phyloP scores from a whole-genome alignment of 2,888 invertebrate genomes.

The Caenorhabditis japonica region DNA sequence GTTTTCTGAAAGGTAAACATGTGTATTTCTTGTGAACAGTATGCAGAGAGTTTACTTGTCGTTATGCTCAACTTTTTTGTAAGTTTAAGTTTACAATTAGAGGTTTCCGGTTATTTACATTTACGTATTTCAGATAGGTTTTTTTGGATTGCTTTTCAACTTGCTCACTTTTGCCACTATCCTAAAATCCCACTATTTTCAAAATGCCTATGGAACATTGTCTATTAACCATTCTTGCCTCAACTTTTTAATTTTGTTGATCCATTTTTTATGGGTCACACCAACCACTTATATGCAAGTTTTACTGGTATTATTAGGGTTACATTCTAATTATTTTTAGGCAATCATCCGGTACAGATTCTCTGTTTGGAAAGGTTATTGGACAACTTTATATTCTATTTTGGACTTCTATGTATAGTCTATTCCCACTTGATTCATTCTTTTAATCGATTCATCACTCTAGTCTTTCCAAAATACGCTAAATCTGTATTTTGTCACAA shows the following conservation, averaged over 20 bases:
- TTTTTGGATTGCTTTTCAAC: slow-evolving; percentile 41
- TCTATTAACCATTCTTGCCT: slow-evolving; percentile 45
- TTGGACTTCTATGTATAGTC: slow-evolving; percentile 51
- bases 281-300: slow-evolving; percentile 49
- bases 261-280: slow-evolving; percentile 50
- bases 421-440: slow-evolving; percentile 58
- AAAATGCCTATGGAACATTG: slow-evolving; percentile 49
- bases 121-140: slow-evolving; percentile 28
- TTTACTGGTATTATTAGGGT: not conserved
- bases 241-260: slow-evolving; percentile 35
- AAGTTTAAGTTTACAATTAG: not conserved
- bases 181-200: slow-evolving; percentile 25
- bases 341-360: slow-evolving; percentile 7
- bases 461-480: slow-evolving; percentile 33
- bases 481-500: slow-evolving; percentile 8
- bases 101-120: not conserved
- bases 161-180: slow-evolving; percentile 30
- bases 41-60: slow-evolving; percentile 23
- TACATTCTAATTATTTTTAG: slow-evolving; percentile 7
- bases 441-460: slow-evolving; percentile 49
- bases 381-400: slow-evolving; percentile 55
- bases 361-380: slow-evolving; percentile 28
- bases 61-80: slow-evolving; percentile 28
- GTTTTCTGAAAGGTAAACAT: too few relatives aligned
- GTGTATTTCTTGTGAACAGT: slow-evolving; percentile 13